Evolutionary conservation across 2,113 vertebrate species (phyloP), one percentile per base, ranked within the genome.

Genomic region (Nycticebus coucang): DNA sequence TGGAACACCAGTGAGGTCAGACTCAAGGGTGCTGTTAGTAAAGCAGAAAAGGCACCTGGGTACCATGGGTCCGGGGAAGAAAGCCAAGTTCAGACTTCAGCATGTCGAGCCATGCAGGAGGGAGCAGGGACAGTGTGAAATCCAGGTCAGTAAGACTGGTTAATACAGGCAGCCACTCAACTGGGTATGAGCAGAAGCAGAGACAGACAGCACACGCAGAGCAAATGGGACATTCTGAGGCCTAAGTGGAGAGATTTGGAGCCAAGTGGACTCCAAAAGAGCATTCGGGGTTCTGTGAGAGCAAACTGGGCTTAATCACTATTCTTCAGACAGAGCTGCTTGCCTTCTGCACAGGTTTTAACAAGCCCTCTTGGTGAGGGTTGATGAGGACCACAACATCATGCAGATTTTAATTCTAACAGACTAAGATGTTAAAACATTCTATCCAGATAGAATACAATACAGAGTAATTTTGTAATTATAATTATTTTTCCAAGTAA

Each of bases 241-340:
- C 8, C 8, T 41, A 26, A 6, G 9, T 62, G 17, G 33, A 83
- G n/a, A n/a, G 30, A 53, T 0, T 0, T 53, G 7, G 21, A 45
- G 14, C 17, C 26, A 59, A 60, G 30, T 26, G n/a, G 33, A 80
- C 57, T 59, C 30, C 35, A 71, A n/a, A 30, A 18, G 15, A 33
- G 21, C 12, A 41, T 19, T 2, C 68, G 66, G 13, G 71, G 28
- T 8, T 75, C 35, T 66, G 1, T 75, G 53, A 41, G 17, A 53
- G 55, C 24, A 69, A 77, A 71, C 24, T 62, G 45, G 12, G 12
- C 33, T 81, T 66, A 18, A 59, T 53, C 69, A 13, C 13, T 86
- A 12, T 14, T n/a, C 68, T 18, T 82, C 5, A 10, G 24, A 22
- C 4, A 45, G 35, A 75, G 28, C 18, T 0, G 0, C 33, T 30